Base-by-base conservation (phyloP, 37 sponge, comb jelly and placozoan genomes). In the Hormiphora californensis region DNA sequence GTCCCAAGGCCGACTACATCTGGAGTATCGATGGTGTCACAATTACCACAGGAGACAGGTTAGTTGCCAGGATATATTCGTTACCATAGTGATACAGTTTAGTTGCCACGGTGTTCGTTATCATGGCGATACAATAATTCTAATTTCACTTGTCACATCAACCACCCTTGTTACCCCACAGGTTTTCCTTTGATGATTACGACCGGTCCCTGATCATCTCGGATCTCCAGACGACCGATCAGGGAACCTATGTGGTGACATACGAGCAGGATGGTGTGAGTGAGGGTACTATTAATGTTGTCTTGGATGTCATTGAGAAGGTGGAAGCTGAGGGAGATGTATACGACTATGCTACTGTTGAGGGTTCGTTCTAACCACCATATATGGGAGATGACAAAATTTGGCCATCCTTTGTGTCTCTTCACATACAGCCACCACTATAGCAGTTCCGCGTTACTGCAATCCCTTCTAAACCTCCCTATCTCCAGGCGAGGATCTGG, bases 291-390 rank as follows among this genome's bases (percentile, higher is more conserved):
- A 27, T 7, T 0, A 65, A 65, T 19, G 37, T 65, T 3, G 17
- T 36, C 37, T 19, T 65, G 67, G 67, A 65, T 8, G 67, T 65
- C 3, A 65, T 65, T 3, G 67, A 33, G 67, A 19, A 11, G 7
- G 35, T 65, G 8, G 37, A 7, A 19, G 33, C 67, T 5, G 37
- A 5, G 21, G 67, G 67, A 7, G 67, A 65, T 33, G 67, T 65
- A 15, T 65, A 65, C 67, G 67, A 65, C 37, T 65, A 11, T 8
- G 67, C 67, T 4, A 65, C 67, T 33, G 67, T 65, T 5, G 15
- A 65, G 35, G 67, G 67, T 65, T 46, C 8, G 12, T 46, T 17
- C 12, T 46, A n/a, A n/a, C n/a, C n/a, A n/a, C n/a, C n/a, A n/a
- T n/a, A n/a, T n/a, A n/a, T n/a, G n/a, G n/a, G n/a, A n/a, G n/a